These are phyloP conservation scores for Canis aureus DNA, from an alignment of 2,113 vertebrate genomes.

Conservation along the genomic window DNA sequence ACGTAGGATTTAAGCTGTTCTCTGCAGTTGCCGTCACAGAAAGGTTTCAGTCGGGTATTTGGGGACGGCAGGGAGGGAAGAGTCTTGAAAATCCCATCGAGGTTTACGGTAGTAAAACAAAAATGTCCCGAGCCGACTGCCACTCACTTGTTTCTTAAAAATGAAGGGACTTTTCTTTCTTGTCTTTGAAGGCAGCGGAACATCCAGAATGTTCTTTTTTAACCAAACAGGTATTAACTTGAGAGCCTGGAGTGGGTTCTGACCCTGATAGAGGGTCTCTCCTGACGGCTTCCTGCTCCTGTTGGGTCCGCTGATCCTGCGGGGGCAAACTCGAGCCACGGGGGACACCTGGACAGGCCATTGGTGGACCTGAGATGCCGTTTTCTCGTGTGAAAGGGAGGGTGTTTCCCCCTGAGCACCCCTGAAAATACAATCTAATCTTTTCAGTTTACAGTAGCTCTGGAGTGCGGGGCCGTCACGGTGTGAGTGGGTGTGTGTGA, in stretches of 20 bases:
- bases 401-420: not conserved
- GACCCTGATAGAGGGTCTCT: not conserved
- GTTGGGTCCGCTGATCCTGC: not conserved
- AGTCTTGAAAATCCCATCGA: constrained; percentile 13
- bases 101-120: constrained; percentile 31
- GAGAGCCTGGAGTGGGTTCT: not conserved
- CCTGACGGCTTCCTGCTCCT: not conserved
- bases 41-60: constrained; percentile 43
- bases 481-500: not conserved
- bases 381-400: constrained; percentile 32
- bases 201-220: constrained; percentile 40
- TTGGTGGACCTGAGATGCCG: not conserved
- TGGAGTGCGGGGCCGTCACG: not conserved
- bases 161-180: constrained; percentile 3
- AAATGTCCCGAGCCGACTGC: not conserved
- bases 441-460: not conserved
- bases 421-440: not conserved
- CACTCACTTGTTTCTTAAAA: constrained; percentile 19
- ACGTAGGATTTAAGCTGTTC: constrained; percentile 30
- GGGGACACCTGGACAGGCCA: constrained; percentile 19
- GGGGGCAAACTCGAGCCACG: not conserved
- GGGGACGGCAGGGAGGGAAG: not conserved
- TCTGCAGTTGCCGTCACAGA: constrained; percentile 35
- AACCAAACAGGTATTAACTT: constrained; percentile 2
- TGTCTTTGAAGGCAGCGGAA: constrained; percentile 31